Percentiles rank a stretch among this genome's conserved stretches.
Evolutionary conservation across 2,797 vertebrate species (phyloP).

Genomic region (Lagocephalus sceleratus): DNA sequence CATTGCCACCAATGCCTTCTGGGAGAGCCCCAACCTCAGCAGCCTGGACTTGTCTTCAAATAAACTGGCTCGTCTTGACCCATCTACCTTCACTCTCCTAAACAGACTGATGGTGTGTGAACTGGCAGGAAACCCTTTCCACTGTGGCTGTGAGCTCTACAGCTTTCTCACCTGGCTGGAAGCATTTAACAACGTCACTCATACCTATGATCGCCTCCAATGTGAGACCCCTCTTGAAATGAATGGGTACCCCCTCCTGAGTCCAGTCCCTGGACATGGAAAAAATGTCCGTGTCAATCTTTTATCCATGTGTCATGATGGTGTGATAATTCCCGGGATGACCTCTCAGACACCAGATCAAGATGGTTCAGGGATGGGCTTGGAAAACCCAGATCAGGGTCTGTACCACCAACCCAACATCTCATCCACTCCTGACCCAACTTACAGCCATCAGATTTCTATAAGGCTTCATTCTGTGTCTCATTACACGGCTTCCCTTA

Average conservation of each 20-base stretch:
- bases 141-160: constrained; percentile 94
- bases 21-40: constrained; percentile 93
- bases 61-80: constrained; percentile 89
- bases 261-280: constrained; percentile 81
- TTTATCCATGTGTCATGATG: constrained; percentile 88
- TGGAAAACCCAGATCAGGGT: constrained; percentile 67
- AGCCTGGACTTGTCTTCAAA: constrained; percentile 97
- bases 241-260: constrained; percentile 87
- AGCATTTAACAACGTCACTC: constrained; percentile 94
- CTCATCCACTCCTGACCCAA: constrained; percentile 80
- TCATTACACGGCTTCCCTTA: constrained; percentile 83
- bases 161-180: constrained; percentile 93
- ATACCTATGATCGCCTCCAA: constrained; percentile 95
- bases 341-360: constrained; percentile 82
- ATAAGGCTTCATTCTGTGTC: constrained; percentile 89
- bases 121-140: constrained; percentile 94
- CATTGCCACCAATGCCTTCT: constrained; percentile 90
- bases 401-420: constrained; percentile 84
- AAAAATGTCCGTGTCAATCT: constrained; percentile 90
- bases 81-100: constrained; percentile 87
- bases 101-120: constrained; percentile 93
- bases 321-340: constrained; percentile 84
- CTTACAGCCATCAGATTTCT: constrained; percentile 79
- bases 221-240: constrained; percentile 93
- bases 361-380: constrained; percentile 85